Evolutionary conservation across 2,113 vertebrate species (phyloP), one percentile per base, ranked within the genome.

Genomic region (Polyodon spathula): DNA sequence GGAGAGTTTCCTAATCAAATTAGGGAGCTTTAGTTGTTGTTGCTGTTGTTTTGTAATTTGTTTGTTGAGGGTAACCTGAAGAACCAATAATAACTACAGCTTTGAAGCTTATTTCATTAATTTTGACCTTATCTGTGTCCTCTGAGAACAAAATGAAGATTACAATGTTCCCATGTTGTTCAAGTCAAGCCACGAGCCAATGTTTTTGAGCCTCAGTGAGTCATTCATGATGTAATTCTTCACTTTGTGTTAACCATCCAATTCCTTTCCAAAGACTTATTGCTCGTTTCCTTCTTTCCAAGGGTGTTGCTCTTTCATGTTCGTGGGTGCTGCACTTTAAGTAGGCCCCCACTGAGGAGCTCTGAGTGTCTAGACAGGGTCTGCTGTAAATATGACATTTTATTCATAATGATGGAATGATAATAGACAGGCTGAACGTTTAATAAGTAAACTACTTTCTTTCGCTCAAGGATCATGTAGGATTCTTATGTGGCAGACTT

Each of bases 191-290:
- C 72, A 68, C 67, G 66, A 66, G 56, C 65, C 54, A 55, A 52
- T 65, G 64, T 66, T 72, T 71, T 72, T 54, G 66, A 64, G 64
- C 64, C n/a, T n/a, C 64, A 58, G 66, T 48, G 67, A 63, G 65
- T 65, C 66, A 61, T 50, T 66, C 6, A 67, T 75, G 73, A 75
- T 75, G 70, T 72, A 70, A 75, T 72, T 64, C 60, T 58, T 68
- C 46, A 59, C 48, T 59, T 12, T 16, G 58, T 43, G 43, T 48
- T 8, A 37, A 46, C 60, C 61, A 54, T 67, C 64, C 66, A 64
- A 66, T 66, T 68, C 59, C 68, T 70, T 66, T 62, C 3, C 55
- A 61, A 59, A 68, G 63, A 65, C 38, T 58, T 65, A 61, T 44
- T 37, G 59, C 57, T 63, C 53, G 50, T 59, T 56, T 17, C 58